These are phyloP conservation scores for Cosmia pyralina DNA, from an alignment of 2,888 invertebrate genomes.

Conservation along the genomic window DNA sequence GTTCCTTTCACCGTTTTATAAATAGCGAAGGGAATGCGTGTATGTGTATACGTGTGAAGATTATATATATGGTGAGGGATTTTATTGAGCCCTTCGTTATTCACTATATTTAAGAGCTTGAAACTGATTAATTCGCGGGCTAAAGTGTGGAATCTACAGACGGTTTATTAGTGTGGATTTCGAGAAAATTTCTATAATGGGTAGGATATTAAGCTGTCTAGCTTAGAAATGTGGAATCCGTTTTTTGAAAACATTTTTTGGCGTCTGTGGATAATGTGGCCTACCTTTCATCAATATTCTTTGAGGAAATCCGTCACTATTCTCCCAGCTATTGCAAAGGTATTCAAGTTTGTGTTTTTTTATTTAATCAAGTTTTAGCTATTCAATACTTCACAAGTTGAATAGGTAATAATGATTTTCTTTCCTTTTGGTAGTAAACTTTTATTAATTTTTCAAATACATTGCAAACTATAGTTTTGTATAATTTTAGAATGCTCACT, in stretches of 20 bases:
- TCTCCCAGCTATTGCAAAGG: not conserved
- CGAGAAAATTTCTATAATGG: constrained; percentile 33
- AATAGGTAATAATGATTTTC: too few species aligned
- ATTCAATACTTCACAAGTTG: too few species aligned
- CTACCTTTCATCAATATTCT: not conserved
- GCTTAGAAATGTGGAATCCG: not conserved
- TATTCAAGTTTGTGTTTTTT: not conserved
- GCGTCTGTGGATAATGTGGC: not conserved
- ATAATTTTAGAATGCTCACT: too few species aligned
- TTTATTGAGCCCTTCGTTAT: constrained; percentile 78
- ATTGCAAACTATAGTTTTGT: too few species aligned
- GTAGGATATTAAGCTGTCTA: constrained; percentile 23
- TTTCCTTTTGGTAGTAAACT: too few species aligned
- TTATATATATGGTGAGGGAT: constrained; percentile 75
- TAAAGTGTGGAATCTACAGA: constrained; percentile 60
- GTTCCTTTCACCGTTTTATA: constrained; percentile 82
- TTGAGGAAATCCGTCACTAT: not conserved
- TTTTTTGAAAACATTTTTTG: not conserved
- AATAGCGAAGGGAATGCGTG: constrained; percentile 83
- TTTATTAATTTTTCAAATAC: too few species aligned
- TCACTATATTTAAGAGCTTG: constrained; percentile 66
- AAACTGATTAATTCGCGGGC: constrained; percentile 75
- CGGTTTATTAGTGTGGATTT: constrained; percentile 32
- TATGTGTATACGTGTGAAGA: constrained; percentile 65
- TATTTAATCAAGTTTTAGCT: too few species aligned